Evolutionary conservation across 2,888 invertebrate species (phyloP).

Genomic region (Phania funesta): DNA sequence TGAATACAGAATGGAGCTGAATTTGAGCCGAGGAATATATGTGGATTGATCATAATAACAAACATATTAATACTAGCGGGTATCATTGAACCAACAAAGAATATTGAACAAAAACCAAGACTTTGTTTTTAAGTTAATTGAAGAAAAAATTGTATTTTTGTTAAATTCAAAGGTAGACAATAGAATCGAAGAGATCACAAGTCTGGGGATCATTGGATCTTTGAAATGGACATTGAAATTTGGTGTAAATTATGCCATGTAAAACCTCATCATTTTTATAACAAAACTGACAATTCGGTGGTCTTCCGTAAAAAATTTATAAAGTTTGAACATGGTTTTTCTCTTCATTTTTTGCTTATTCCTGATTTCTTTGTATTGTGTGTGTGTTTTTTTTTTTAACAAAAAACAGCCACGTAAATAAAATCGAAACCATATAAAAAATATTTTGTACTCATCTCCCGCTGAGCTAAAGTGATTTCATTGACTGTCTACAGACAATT

Average conservation of each 20-base stretch:
- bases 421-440: conserved; percentile 64
- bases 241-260: conserved; percentile 45
- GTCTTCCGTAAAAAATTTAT: conserved; percentile 21
- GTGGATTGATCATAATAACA: conserved; percentile 50
- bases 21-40: conserved; percentile 20
- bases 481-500: conserved; percentile 67
- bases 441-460: conserved; percentile 72
- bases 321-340: conserved; percentile 17
- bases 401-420: conserved; percentile 55
- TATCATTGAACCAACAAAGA: conserved; percentile 60
- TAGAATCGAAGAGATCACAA: conserved; percentile 38
- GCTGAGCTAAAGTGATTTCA: conserved; percentile 74
- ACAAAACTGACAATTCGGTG: conserved; percentile 45
- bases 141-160: neutral
- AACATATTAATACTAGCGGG: conserved; percentile 53
- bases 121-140: conserved; percentile 39
- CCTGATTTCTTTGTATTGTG: conserved; percentile 42
- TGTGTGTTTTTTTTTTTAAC: conserved; percentile 6
- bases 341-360: conserved; percentile 30
- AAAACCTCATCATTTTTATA: conserved; percentile 39
- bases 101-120: conserved; percentile 31
- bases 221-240: neutral
- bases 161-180: conserved; percentile 44
- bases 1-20: conserved; percentile 34
- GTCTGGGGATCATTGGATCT: conserved; percentile 12